Percentiles rank a stretch among this genome's conserved stretches.
These are phyloP conservation scores for Neotragus moschatus DNA, from an alignment of 2,113 vertebrate species.

Conservation along the genomic window DNA sequence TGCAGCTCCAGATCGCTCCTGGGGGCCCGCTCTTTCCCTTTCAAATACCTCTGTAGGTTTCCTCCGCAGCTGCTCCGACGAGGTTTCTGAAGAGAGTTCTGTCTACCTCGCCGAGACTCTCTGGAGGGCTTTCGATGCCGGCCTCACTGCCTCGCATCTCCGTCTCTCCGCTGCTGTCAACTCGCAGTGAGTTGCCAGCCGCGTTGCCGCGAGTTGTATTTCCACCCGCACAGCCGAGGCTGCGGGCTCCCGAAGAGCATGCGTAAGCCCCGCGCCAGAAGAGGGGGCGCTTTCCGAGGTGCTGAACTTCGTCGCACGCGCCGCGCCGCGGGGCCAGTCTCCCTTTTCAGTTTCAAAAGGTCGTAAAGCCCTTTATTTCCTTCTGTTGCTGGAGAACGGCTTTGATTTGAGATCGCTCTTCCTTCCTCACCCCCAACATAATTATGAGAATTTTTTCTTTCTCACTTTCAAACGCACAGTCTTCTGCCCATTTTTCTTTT, in stretches of 20 bases:
- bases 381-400: background rate
- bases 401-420: background rate
- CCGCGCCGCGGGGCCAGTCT: rapidly evolving
- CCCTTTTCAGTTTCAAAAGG: background rate
- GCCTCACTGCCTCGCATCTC: background rate
- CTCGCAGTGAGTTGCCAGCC: background rate
- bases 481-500: background rate
- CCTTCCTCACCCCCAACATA: background rate
- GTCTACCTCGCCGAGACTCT: background rate
- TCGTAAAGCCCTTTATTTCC: background rate
- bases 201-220: background rate
- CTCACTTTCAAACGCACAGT: background rate
- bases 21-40: background rate
- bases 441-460: background rate
- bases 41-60: background rate
- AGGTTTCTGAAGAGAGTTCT: background rate
- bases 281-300: slow-evolving; percentile 80
- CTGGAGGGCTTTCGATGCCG: background rate
- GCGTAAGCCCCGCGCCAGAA: background rate
- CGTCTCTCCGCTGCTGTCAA: background rate
- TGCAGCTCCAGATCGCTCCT: rapidly evolving
- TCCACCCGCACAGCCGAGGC: background rate
- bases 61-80: background rate
- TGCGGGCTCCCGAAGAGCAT: slow-evolving; percentile 56
- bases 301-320: slow-evolving; percentile 61